Percentiles rank a stretch among this genome's conserved stretches.
These are phyloP conservation scores for Porites divaricata DNA, from an alignment of 92 coral and sea anemone species.

Conservation along the genomic window DNA sequence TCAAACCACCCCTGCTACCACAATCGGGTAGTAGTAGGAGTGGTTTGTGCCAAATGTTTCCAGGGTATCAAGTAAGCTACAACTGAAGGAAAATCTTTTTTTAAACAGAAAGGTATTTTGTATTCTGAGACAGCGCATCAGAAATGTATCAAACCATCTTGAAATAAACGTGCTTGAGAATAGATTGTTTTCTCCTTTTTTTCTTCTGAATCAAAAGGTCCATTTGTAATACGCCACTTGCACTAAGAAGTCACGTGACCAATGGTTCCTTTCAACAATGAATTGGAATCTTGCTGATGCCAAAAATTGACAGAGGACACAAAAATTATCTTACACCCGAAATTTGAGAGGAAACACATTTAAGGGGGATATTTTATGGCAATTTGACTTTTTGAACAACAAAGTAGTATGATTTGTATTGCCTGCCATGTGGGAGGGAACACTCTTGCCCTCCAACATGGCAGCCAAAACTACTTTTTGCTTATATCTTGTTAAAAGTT, in stretches of 20 bases:
- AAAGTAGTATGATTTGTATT: too few species aligned
- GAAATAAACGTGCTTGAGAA: neutral
- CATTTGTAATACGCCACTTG: neutral
- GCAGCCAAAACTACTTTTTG: too few species aligned
- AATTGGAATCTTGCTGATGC: too few species aligned
- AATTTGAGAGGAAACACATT: too few species aligned
- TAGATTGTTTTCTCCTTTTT: neutral
- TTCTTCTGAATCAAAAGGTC: slow-evolving; percentile 3
- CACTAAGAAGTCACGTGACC: slow-evolving; percentile 3
- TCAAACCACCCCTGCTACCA: slow-evolving; percentile 7
- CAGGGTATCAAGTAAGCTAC: neutral
- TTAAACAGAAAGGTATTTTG: neutral
- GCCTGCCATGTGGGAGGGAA: too few species aligned
- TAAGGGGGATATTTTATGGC: too few species aligned
- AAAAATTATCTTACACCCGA: too few species aligned
- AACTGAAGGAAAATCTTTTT: slow-evolving; percentile 11
- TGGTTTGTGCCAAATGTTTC: slow-evolving; percentile 12
- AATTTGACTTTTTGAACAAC: too few species aligned
- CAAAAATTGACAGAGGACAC: too few species aligned
- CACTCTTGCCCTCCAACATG: too few species aligned
- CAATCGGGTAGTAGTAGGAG: slow-evolving; percentile 4
- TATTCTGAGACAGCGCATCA: slow-evolving; percentile 6
- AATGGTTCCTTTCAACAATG: too few species aligned
- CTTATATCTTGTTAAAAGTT: too few species aligned
- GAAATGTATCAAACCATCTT: neutral